Evolutionary conservation across 1,140 invertebrate species (phyloP).

Genomic region (Caenorhabditis brenneri): DNA sequence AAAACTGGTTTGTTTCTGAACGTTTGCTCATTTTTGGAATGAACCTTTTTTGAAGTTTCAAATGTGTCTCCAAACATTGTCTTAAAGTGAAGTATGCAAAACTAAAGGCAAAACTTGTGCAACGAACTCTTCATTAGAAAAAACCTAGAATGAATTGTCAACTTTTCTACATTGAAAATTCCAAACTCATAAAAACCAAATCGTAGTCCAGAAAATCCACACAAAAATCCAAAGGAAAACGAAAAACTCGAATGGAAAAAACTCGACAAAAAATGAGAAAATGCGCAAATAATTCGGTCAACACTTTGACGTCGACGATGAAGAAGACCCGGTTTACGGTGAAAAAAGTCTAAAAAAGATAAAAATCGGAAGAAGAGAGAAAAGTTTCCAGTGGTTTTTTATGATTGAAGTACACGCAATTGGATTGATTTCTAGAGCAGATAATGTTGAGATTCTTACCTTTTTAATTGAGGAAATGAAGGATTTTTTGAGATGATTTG

Average conservation of each 20-base stretch:
- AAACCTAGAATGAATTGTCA: no score
- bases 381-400: constrained; percentile 34
- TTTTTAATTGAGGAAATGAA: not conserved
- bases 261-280: constrained; percentile 4
- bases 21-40: no score
- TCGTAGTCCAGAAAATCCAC: not conserved
- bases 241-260: not conserved
- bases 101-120: no score
- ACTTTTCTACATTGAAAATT: no score
- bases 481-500: not conserved
- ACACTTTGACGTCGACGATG: not conserved
- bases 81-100: not conserved
- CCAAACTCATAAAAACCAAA: no score
- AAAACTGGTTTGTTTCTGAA: no score
- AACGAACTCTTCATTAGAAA: no score
- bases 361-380: not conserved
- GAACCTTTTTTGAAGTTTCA: no score
- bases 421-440: not conserved
- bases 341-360: not conserved
- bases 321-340: not conserved
- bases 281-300: constrained; percentile 31
- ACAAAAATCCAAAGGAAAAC: not conserved
- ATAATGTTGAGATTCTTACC: not conserved
- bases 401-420: not conserved
- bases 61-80: not conserved